Percentiles rank a stretch among this genome's conserved stretches.
phyloP scores from a whole-genome alignment of 1,140 invertebrate species.

The Cyclina sinensis region DNA sequence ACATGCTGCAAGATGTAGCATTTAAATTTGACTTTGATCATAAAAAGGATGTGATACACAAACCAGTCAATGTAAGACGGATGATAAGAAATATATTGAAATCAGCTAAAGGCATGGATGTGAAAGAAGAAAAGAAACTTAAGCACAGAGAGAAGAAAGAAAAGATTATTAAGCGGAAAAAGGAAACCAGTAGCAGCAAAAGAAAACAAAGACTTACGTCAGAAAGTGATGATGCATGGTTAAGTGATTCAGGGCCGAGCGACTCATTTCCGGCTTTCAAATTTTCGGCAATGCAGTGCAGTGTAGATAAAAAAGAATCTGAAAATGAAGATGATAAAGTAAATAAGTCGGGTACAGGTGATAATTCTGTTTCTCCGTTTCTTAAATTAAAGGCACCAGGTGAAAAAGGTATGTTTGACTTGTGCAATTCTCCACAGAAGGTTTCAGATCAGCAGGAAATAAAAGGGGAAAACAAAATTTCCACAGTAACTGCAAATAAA shows the following conservation, averaged over 20 bases:
- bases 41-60: background rate
- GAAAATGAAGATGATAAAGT: background rate
- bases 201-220: background rate
- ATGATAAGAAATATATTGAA: slow-evolving; percentile 7
- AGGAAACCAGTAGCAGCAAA: background rate
- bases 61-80: slow-evolving; percentile 27
- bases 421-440: background rate
- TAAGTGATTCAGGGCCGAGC: slow-evolving; percentile 30
- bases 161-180: background rate
- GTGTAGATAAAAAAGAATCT: background rate
- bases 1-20: slow-evolving; percentile 1
- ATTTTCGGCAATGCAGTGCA: background rate
- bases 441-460: background rate
- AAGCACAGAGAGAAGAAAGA: slow-evolving; percentile 7
- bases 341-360: no score
- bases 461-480: background rate
- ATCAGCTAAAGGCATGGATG: background rate
- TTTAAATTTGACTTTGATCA: slow-evolving; percentile 34
- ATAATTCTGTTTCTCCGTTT: background rate
- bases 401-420: background rate
- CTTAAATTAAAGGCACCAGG: background rate
- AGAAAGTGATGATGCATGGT: slow-evolving; percentile 34
- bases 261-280: slow-evolving; percentile 31
- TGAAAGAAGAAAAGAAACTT: background rate
- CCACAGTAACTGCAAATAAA: background rate